Evolutionary conservation across 2,113 vertebrate genomes (phyloP), one percentile per base, ranked within the genome.

Genomic region (Chaetodon trifascialis): DNA sequence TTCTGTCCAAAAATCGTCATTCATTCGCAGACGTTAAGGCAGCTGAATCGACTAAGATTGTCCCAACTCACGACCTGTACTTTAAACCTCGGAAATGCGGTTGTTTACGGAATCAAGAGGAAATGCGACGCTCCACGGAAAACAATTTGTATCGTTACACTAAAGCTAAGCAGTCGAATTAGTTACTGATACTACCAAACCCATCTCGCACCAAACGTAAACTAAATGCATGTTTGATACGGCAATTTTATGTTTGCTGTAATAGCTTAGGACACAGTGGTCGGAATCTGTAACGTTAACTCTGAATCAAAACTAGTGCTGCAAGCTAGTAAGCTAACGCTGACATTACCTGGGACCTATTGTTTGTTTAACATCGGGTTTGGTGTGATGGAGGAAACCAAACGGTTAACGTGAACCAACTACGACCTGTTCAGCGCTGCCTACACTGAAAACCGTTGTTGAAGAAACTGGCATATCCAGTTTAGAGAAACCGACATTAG

Each of bases 91-190:
- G 89, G 93, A 93, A 91, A 90, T 85, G 62, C 21, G 1, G 60
- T 52, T 92, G 89, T 90, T 91, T 84, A 89, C 82, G 74, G 87
- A 89, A 82, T 79, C 49, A 5, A 6, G 47, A 68, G 36, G 71
- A 80, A 84, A 21, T n/a, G 44, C 21, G 10, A 21, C 7, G 71
- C 58, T 46, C 7, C 70, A 40, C 63, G 15, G 15, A 47, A 67
- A 68, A 49, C 34, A 11, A 44, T 42, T 34, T 51, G 42, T 12
- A 46, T 46, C 56, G 56, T n/a, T 46, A n/a, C 0, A 14, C 60
- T 34, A 47, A 5, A 65, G 34, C 42, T 23, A 38, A 79, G 25
- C 3, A 11, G 4, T n/a, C 1, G 0, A 55, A 38, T 62, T n/a
- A 7, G 9, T 63, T 30, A 7, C 9, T n/a, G 49, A n/a, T 16